Conservation (phyloP, 1,140 invertebrate species). For the Sitobion miscanthi region DNA sequence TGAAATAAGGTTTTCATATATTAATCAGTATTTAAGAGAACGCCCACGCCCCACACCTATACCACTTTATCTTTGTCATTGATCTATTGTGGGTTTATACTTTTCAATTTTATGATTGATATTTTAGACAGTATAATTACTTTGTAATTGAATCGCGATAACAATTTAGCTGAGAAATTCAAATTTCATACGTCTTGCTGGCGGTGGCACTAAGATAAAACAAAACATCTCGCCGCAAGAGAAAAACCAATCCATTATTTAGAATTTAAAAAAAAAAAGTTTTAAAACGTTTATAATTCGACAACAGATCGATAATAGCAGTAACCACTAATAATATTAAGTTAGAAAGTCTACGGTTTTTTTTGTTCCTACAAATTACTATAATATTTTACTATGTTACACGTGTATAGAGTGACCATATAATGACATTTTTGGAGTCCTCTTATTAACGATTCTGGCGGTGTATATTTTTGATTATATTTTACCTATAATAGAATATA, state of each 20-base stretch:
- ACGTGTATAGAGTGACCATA: background rate
- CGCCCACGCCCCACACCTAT: conserved; percentile 37
- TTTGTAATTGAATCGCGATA: background rate
- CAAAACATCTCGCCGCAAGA: background rate
- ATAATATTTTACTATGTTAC: background rate
- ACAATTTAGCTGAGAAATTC: background rate
- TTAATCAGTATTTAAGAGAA: conserved; percentile 21
- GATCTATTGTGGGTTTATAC: background rate
- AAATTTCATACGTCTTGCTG: background rate
- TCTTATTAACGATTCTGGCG: background rate
- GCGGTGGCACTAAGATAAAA: background rate
- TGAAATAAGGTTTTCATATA: background rate
- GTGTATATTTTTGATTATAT: background rate
- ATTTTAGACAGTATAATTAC: background rate
- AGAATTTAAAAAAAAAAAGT: background rate
- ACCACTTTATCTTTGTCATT: background rate
- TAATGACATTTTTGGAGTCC: background rate
- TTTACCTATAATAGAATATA: background rate
- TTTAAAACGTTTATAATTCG: background rate
- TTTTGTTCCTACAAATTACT: background rate
- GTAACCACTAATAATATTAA: background rate
- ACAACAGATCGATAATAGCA: background rate
- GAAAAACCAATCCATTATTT: background rate
- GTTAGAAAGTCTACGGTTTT: background rate
- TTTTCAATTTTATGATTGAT: background rate